Evolutionary conservation across 2,888 invertebrate species (phyloP), one percentile per base, ranked within the genome.

Genomic region (Thera obeliscata): DNA sequence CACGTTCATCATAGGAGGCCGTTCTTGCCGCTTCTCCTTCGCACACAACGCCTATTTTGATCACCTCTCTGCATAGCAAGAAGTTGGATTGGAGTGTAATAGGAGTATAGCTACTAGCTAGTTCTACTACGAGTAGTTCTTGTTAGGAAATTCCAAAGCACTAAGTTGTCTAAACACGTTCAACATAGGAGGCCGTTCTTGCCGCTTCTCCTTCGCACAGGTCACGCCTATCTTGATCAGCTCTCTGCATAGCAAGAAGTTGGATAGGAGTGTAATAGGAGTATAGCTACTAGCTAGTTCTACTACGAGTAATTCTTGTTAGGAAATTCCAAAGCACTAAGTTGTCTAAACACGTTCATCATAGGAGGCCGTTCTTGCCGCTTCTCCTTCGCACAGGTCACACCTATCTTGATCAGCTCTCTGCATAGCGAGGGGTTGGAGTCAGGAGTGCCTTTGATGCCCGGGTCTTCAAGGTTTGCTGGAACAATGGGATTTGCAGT

Each of bases 171-270:
- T 90, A 75, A 94, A 94, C 0, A 96, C 96, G 2, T 93, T 94
- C 98, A 98, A 98, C n/a, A n/a, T n/a, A 73, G 96, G 95, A 0
- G 98, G 98, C 48, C 98, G 87, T 55, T 96, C 94, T 65, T 94
- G 94, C 0, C 97, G 93, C 55, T 89, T 83, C 66, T 93, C 88
- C 46, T 94, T 94, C 0, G 96, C 96, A 82, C 98, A 98, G 72
- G 93, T 90, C 55, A 95, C 91, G 0, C 97, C 98, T 33, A 97
- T 89, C 4, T 91, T 80, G 9, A 97, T 90, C 72, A 97, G 91
- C 69, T 94, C 94, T 35, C 87, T 85, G 74, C 95, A 96, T 73
- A 95, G n/a, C n/a, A n/a, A n/a, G n/a, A n/a, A n/a, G n/a, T n/a
- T n/a, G n/a, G n/a, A n/a, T n/a, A n/a, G n/a, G n/a, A n/a, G n/a